These are phyloP conservation scores for Brachionus sp. DNA, from an alignment of 1,140 invertebrate genomes.

Conservation along the genomic window DNA sequence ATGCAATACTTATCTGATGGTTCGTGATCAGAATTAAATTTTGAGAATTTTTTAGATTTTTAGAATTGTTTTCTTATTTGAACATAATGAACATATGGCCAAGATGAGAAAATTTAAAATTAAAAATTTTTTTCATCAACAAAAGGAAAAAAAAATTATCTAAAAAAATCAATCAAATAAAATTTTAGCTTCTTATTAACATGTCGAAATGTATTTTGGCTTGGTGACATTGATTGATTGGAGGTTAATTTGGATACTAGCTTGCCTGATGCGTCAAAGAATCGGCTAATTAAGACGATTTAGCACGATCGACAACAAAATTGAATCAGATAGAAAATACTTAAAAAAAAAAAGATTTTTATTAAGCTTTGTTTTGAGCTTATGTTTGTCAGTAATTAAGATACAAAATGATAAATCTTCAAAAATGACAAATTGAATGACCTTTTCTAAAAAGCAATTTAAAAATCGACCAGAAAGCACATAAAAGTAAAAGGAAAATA, in stretches of 20 bases:
- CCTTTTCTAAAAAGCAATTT: slow-evolving; percentile 10
- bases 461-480: neutral
- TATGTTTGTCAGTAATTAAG: neutral
- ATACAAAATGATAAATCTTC: neutral
- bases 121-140: neutral
- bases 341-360: neutral
- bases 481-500: neutral
- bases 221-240: neutral
- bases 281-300: neutral
- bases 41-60: neutral
- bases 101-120: neutral
- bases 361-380: neutral
- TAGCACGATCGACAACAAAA: neutral
- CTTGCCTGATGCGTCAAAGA: neutral
- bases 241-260: neutral
- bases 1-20: neutral
- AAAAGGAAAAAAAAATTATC: neutral
- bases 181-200: neutral
- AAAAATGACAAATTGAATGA: slow-evolving; percentile 16
- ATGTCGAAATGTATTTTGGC: neutral
- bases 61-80: neutral
- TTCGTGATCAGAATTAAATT: neutral
- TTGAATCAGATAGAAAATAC: neutral
- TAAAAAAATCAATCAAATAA: neutral
- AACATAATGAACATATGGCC: neutral